These are phyloP conservation scores for Pissodes strobi DNA, from an alignment of 1,140 invertebrate species.

Conservation along the genomic window DNA sequence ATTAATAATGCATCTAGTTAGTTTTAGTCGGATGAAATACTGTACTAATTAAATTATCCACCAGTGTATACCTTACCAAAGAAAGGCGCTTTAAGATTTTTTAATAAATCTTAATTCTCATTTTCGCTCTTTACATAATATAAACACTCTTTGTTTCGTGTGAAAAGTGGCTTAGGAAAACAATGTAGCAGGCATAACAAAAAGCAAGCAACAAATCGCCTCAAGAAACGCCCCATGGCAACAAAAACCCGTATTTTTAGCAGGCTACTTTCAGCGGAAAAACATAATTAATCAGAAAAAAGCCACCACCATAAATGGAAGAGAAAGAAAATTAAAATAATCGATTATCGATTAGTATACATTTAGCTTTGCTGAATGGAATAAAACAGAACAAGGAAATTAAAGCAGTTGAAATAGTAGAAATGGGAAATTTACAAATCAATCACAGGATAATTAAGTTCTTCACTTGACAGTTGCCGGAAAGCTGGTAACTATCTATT, in stretches of 20 bases:
- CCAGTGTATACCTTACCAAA: no score
- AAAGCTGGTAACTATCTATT: constrained; percentile 23
- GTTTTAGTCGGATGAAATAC: no score
- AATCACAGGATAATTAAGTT: constrained; percentile 37
- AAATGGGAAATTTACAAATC: constrained; percentile 41
- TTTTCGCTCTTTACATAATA: no score
- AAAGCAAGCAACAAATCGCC: not conserved
- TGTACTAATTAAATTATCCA: no score
- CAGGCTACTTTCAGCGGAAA: not conserved
- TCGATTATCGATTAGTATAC: constrained; percentile 39
- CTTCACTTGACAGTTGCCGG: constrained; percentile 30
- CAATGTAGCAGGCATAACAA: not conserved
- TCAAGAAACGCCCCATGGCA: not conserved
- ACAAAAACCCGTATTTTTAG: not conserved
- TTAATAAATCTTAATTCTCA: no score
- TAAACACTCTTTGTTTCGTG: not conserved
- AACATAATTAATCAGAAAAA: not conserved
- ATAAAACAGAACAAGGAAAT: constrained; percentile 21
- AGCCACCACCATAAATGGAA: not conserved
- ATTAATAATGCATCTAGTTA: no score
- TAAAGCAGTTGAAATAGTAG: constrained; percentile 29
- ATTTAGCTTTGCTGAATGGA: constrained; percentile 25
- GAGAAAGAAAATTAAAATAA: constrained; percentile 27
- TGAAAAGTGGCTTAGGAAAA: not conserved
- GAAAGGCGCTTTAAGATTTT: no score